These are phyloP conservation scores for Periophthalmus magnuspinnatus DNA, from an alignment of 2,797 vertebrate genomes.

Conservation along the genomic window DNA sequence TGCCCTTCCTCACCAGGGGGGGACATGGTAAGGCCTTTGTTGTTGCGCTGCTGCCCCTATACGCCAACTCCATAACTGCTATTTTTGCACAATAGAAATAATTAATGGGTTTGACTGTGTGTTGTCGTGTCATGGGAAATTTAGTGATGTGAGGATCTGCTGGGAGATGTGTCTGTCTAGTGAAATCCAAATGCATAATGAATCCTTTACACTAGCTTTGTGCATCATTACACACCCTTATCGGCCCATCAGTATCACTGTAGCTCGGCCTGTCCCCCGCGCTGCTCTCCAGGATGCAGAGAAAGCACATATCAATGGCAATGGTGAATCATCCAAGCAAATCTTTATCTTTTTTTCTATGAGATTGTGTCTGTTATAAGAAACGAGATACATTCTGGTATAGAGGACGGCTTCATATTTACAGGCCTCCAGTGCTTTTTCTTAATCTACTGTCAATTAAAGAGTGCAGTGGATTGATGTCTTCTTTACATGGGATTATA, in stretches of 20 bases:
- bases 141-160: slow-evolving; percentile 10
- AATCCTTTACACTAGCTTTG: slow-evolving; percentile 42
- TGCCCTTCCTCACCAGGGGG: slow-evolving; percentile 92
- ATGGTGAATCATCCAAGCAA: slow-evolving; percentile 43
- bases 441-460: slow-evolving; percentile 9
- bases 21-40: slow-evolving; percentile 87
- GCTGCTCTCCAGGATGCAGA: slow-evolving; percentile 35
- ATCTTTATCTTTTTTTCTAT: slow-evolving; percentile 32
- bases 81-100: slow-evolving; percentile 6
- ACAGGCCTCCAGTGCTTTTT: not conserved
- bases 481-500: slow-evolving; percentile 49
- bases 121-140: slow-evolving; percentile 5
- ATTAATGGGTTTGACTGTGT: slow-evolving; percentile 2
- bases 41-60: not conserved
- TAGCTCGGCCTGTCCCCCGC: slow-evolving; percentile 31
- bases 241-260: slow-evolving; percentile 42
- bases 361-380: slow-evolving; percentile 15
- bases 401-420: slow-evolving; percentile 16
- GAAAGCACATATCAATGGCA: slow-evolving; percentile 30
- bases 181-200: slow-evolving; percentile 34
- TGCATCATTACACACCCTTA: slow-evolving; percentile 56
- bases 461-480: slow-evolving; percentile 43
- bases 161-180: slow-evolving; percentile 14
- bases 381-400: slow-evolving; percentile 19
- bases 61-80: slow-evolving; percentile 8